Evolutionary conservation across 2,888 invertebrate species (phyloP), one percentile per base, ranked within the genome.

Genomic region (Synanthedon andrenaeformis): DNA sequence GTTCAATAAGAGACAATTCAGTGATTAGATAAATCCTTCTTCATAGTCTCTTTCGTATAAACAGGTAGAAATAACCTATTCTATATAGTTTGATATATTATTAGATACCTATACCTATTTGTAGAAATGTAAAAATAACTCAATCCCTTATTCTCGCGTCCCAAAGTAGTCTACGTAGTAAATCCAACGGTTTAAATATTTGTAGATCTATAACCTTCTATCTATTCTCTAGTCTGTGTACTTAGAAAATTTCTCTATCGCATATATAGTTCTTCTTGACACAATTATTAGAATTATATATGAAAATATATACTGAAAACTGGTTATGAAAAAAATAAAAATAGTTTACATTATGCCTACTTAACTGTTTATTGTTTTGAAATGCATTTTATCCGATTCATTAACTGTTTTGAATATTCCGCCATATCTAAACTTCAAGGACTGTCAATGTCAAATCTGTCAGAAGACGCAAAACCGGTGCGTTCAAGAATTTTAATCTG

Each of bases 91-190:
- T 69, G 64, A 62, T 72, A 76, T 67, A 58, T 67, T 62, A 61
- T 13, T 45, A n/a, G 45, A 45, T 45, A 45, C 45, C 45, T 72
- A 23, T 23, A 67, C 66, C 62, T 56, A 67, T 67, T 76, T 69
- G 63, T 79, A 67, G 65, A 77, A 76, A 72, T 84, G 82, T 83
- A 82, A 72, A 82, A 82, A 80, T 73, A 60, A 74, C 65, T 74
- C 70, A 82, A 72, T 48, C 85, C 84, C 85, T 85, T 84, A 78
- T 80, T 78, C 80, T 84, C 84, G 83, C 85, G 85, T 86, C 85
- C 85, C 78, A 76, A 73, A 62, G 74, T 84, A 85, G 83, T 67
- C 66, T 74, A 69, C 68, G 51, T 55, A 55, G 56, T 52, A 28
- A 54, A 56, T 49, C 54, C 52, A 53, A 52, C 42, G 49, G 42